Evolutionary conservation across 1,140 invertebrate species (phyloP), one percentile per base, ranked within the genome.

Genomic region (Temnothorax nylanderi): DNA sequence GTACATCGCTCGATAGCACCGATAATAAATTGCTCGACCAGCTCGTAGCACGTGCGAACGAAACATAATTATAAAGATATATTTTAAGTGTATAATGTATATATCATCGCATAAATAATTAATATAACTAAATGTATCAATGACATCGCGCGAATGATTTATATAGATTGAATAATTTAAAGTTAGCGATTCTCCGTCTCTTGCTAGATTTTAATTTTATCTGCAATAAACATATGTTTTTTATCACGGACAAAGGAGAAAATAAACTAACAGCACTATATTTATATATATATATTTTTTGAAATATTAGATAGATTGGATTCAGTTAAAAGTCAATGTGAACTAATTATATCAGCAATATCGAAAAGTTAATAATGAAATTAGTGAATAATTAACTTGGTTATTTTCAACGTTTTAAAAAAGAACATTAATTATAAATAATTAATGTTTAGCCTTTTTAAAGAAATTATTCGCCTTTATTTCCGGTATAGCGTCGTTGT

Each of bases 401-500:
- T 18, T 54, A 60, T 60, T 75, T 21, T 41, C 1, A 37, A 56
- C 6, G 3, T 60, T 3, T 60, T 26, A 41, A 26, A 56, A 34
- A 37, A 67, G n/a, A 41, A 3, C 41, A 56, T 21, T 54, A 11
- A n/a, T 56, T 41, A 60, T 26, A 58, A 60, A 26, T 41, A 41
- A 77, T 62, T 5, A n/a, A 58, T n/a, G 6, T 6, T n/a, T 41
- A 21, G 0, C 13, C 18, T 32, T 60, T 41, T 47, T 37, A 3
- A 0, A 3, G 41, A 62, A 6, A 3, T 49, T n/a, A 64, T 18
- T 18, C 4, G 21, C 11, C 26, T 16, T 65, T 37, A 56, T 37
- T 71, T 81, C n/a, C 78, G 49, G 37, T 71, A 26, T 21, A 56
- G 21, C 78, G 34, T 65, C 32, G 71, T 62, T 16, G 65, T 60